Base-by-base conservation (phyloP, 1,140 invertebrate genomes). In the Amyelois transitella region DNA sequence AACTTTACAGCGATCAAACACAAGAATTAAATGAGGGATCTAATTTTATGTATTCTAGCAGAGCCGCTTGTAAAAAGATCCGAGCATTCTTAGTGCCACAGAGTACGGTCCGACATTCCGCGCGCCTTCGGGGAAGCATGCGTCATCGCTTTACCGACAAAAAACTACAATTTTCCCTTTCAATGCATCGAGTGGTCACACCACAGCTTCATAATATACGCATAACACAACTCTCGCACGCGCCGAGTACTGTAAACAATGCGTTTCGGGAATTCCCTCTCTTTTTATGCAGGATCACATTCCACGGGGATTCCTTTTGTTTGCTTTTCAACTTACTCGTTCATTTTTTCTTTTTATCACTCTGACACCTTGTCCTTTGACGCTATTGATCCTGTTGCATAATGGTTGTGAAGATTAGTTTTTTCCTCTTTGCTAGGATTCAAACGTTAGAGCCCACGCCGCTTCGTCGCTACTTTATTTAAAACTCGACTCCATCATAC, bases 241-340 rank as follows among this genome's bases (percentile, higher is more conserved):
- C 69, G 55, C 61, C 64, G 66, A 62, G 70, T 66, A 72, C 57
- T 75, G 84, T 87, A 87, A 87, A 87, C 82, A 87, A 84, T 79
- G 68, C 72, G 66, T 84, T 84, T 87, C 72, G 84, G 84, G 82
- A 86, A 74, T 81, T 80, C 84, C 84, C 81, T 77, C 64, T 53
- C 71, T 87, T 86, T 86, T 84, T 85, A 76, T 77, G 69, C 75
- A 66, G 66, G 66, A 74, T 69, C 74, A 69, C 81, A 87, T 87
- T 86, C 82, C 77, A 84, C 57, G 80, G 84, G 84, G 78, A 86
- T 87, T 77, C 84, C 84, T 85, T 85, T 85, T 87, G 81, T 87
- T 87, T 87, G 78, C 65, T 63, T 60, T 72, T 74, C 74, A 72
- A 76, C 64, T 69, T 63, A 61, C 66, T 66, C 69, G 57, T 69